Evolutionary conservation across 2,888 invertebrate species (phyloP), one percentile per base, ranked within the genome.

Genomic region (Polymixis lichenea): DNA sequence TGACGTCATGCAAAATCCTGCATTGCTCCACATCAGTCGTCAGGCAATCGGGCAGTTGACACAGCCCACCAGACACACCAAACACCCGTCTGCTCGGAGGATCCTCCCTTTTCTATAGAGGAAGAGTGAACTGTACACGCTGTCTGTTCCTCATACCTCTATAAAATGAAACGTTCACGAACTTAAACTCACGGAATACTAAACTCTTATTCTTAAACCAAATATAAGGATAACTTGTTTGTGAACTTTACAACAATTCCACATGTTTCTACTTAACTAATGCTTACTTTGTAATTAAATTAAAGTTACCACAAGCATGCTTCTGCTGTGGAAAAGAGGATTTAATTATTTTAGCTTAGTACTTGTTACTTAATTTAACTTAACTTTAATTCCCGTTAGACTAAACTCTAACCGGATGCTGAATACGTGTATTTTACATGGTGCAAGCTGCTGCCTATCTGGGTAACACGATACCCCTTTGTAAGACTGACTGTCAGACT

Each of bases 171-270:
- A 65, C 62, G 49, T 58, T 58, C 56, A 51, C 43, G 17, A 58
- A 76, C 58, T 75, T 49, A 55, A 60, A 66, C n/a, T 56, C 15
- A 70, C 49, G 53, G 46, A 70, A 72, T 66, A 66, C 56, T 70
- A 38, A 77, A 77, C 69, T 69, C 58, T 55, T 49, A 61, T 65
- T 77, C 58, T 55, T n/a, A 70, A n/a, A 78, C 61, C 43, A 62
- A 78, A 70, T 78, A 70, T 70, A 78, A 72, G 46, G 46, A 61
- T 70, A 75, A 70, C 58, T 66, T 70, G 38, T 56, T 62, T 51
- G 66, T 51, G 28, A 67, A 78, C 66, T 80, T 70, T 56, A 78
- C 19, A 32, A 32, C 32, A 60, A 19, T 32, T 19, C 22, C 3
- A 61, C 61, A 32, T 32, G 38, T 69, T 51, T 56, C 60, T 51